Evolutionary conservation across 2,113 vertebrate genomes (phyloP), one percentile per base, ranked within the genome.

Genomic region (Lamprologus sp.): DNA sequence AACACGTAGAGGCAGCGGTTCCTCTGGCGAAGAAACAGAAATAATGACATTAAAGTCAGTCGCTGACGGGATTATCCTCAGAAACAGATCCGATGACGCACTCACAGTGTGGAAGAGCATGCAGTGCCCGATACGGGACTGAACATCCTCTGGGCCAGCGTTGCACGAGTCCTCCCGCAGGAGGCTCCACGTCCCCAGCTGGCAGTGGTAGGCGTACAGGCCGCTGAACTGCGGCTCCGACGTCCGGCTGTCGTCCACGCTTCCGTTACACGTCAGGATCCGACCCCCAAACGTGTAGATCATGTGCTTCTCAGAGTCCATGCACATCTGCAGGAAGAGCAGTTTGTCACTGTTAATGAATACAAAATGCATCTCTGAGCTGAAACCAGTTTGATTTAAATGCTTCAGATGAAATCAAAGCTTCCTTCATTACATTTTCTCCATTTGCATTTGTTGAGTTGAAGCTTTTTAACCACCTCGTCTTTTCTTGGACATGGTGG

Each of bases 261-360:
- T 99, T 91, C 98, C 98, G 3, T 98, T 99, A 84, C 98, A 99
- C 0, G 98, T 99, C 94, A 99, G 96, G 91, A 99, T 99, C 28
- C 99, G 97, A 3, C 99, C 99, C 1, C 98, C 99, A 7, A 99
- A 99, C 0, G 99, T 99, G 92, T 99, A 99, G 90, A 99, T 99
- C 98, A 99, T 99, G 92, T 99, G 99, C 90, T 99, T 99, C 92
- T 99, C 99, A 1, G 99, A 99, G 96, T 99, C 98, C 99, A 99
- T 99, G 88, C 98, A 99, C 99, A 99, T 99, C 99, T 99, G 94
- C 14, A 88, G 35, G 56, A 82, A 81, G 45, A 33, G 82, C 17
- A 19, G 42, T 49, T 49, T 75, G 42, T 5, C 26, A 47, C 21
- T 2, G 60, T 35, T 35, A 65, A 65, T n/a, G 0, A 31, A 31